Percentiles rank a stretch among this genome's conserved stretches.
Evolutionary conservation across 2,797 vertebrate species (phyloP).

Genomic region (Melanotaenia maccullochi): DNA sequence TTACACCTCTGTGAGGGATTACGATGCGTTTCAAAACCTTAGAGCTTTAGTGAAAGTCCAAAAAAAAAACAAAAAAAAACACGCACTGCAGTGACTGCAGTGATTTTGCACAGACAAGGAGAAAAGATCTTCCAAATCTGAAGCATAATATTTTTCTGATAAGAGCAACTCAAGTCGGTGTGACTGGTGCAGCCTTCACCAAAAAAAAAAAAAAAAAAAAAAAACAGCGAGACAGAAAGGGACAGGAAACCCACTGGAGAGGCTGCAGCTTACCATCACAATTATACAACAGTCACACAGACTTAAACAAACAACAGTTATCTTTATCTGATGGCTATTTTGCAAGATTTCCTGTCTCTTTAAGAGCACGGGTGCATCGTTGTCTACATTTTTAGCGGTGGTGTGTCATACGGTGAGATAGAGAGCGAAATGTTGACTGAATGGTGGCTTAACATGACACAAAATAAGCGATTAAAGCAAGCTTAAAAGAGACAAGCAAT

Average conservation of each 20-base stretch:
- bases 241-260: constrained; percentile 44
- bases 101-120: neutral
- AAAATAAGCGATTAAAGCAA: neutral
- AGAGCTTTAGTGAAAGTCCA: constrained; percentile 37
- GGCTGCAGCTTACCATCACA: constrained; percentile 48
- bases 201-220: constrained; percentile 10
- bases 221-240: constrained; percentile 20
- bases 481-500: neutral
- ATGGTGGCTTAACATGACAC: neutral
- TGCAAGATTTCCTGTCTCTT: constrained; percentile 59
- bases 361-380: neutral
- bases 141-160: constrained; percentile 7
- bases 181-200: constrained; percentile 4
- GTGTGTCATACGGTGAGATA: neutral
- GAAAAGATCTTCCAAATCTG: neutral
- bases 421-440: neutral
- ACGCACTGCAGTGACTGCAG: neutral
- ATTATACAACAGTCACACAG: constrained; percentile 45
- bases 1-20: constrained; percentile 12
- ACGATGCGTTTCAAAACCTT: constrained; percentile 31
- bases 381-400: constrained; percentile 12
- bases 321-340: constrained; percentile 58
- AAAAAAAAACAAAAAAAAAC: neutral
- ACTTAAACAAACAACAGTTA: constrained; percentile 59
- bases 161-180: neutral